These are phyloP conservation scores for Chromoteleia sp. DNA, from an alignment of 2,888 invertebrate genomes.

Conservation along the genomic window DNA sequence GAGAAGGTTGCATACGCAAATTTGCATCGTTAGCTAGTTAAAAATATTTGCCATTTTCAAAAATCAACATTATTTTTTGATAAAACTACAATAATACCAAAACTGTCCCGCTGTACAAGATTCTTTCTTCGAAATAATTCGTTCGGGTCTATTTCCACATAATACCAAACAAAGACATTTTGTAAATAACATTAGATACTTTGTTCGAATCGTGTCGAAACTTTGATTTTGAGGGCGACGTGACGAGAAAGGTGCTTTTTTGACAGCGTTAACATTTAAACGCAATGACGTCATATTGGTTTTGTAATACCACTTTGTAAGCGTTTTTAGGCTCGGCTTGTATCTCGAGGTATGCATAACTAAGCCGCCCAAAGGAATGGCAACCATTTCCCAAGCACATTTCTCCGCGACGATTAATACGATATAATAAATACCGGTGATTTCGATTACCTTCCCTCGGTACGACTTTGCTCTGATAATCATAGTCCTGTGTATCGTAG, in stretches of 20 bases:
- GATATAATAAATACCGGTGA: slow-evolving; percentile 20
- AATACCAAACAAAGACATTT: not conserved
- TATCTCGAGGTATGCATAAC: slow-evolving; percentile 38
- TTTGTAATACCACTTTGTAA: slow-evolving; percentile 37
- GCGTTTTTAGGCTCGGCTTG: slow-evolving; percentile 50
- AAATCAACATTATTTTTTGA: too few species aligned
- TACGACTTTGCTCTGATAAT: slow-evolving; percentile 71
- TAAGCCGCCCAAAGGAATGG: slow-evolving; percentile 34
- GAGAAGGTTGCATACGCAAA: too few species aligned
- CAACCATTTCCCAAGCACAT: slow-evolving; percentile 46
- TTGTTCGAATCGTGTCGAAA: not conserved
- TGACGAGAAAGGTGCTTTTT: slow-evolving; percentile 36
- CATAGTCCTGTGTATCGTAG: slow-evolving; percentile 85
- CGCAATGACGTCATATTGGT: slow-evolving; percentile 41
- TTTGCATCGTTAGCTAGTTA: too few species aligned
- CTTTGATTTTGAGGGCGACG: not conserved
- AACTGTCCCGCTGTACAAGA: too few species aligned
- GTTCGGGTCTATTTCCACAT: too few species aligned
- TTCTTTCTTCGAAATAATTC: too few species aligned
- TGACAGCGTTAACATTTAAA: slow-evolving; percentile 37
- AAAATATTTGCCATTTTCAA: too few species aligned
- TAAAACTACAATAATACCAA: too few species aligned
- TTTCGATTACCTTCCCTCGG: slow-evolving; percentile 75
- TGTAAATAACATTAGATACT: not conserved
- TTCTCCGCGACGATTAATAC: slow-evolving; percentile 34